Percentiles rank a stretch among this genome's conserved stretches.
phyloP scores from a whole-genome alignment of 2,797 vertebrate species.

The Pelobates cultripes region DNA sequence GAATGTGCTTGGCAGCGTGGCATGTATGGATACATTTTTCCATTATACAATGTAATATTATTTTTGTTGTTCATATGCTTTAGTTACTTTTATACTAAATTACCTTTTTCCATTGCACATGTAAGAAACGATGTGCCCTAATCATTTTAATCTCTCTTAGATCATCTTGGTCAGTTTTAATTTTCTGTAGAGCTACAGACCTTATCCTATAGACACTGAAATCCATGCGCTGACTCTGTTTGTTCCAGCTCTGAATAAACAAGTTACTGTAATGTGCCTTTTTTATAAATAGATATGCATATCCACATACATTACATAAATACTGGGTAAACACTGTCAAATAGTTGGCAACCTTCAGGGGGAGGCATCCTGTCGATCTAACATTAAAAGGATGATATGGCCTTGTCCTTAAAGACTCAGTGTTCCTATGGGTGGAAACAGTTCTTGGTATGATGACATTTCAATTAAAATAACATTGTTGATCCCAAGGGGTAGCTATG shows the following conservation, averaged over 20 bases:
- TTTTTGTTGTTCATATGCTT: too few species aligned
- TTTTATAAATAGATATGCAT: slow-evolving; percentile 16
- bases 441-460: slow-evolving; percentile 54
- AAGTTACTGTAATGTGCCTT: slow-evolving; percentile 26
- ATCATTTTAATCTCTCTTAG: not conserved
- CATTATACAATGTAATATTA: too few species aligned
- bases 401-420: slow-evolving; percentile 43
- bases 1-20: too few species aligned
- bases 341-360: slow-evolving; percentile 35
- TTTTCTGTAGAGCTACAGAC: not conserved
- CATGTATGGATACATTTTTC: too few species aligned
- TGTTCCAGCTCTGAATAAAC: slow-evolving; percentile 2
- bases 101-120: not conserved
- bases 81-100: not conserved
- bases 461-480: slow-evolving; percentile 56
- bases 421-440: slow-evolving; percentile 52
- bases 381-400: slow-evolving; percentile 44
- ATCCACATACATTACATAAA: slow-evolving; percentile 30
- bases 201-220: slow-evolving; percentile 6
- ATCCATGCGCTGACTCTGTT: slow-evolving; percentile 4
- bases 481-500: slow-evolving; percentile 42
- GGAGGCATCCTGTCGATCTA: slow-evolving; percentile 39
- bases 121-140: not conserved
- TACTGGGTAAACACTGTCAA: slow-evolving; percentile 45
- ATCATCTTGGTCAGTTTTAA: not conserved